Evolutionary conservation across 2,797 vertebrate genomes (phyloP).

Genomic region (Gobio occitaniae): DNA sequence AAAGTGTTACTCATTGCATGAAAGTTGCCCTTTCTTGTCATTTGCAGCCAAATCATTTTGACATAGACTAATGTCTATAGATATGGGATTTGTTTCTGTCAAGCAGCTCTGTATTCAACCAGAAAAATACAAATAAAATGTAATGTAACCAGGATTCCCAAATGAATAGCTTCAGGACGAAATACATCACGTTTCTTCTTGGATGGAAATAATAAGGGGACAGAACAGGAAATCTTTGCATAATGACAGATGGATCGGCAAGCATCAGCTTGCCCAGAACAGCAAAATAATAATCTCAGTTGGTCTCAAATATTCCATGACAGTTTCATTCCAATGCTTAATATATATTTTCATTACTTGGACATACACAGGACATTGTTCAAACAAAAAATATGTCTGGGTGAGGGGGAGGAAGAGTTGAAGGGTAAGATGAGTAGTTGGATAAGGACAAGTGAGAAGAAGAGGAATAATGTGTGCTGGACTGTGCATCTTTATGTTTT

Average conservation of each 20-base stretch:
- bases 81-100: background rate
- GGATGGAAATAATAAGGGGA: slow-evolving; percentile 39
- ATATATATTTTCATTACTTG: too few species aligned
- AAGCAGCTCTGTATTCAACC: background rate
- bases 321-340: slow-evolving; percentile 49
- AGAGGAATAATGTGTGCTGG: too few species aligned
- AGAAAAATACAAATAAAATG: background rate
- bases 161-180: background rate
- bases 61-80: too few species aligned
- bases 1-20: background rate
- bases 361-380: too few species aligned
- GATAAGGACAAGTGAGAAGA: too few species aligned
- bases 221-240: slow-evolving; percentile 41
- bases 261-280: slow-evolving; percentile 53
- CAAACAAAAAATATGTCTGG: too few species aligned
- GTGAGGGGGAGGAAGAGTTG: too few species aligned
- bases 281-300: slow-evolving; percentile 64
- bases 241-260: slow-evolving; percentile 43
- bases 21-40: background rate
- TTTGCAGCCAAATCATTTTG: background rate
- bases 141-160: background rate
- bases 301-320: slow-evolving; percentile 50
- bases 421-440: too few species aligned
- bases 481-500: too few species aligned
- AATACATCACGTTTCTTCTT: slow-evolving; percentile 42